phyloP scores from a whole-genome alignment of 23 tunicate species.

The Halocynthia aurantium region DNA sequence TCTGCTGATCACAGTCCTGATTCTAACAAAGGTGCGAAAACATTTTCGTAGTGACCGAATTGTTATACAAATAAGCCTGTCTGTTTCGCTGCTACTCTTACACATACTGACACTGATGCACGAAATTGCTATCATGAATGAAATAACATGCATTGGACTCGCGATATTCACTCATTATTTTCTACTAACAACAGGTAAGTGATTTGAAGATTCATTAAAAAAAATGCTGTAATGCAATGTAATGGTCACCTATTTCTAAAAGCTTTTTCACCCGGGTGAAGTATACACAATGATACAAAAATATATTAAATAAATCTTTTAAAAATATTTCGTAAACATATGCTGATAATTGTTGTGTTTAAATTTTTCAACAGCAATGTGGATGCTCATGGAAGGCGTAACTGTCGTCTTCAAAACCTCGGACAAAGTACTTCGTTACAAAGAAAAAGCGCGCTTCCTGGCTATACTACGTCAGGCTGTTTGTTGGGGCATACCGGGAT shows the following conservation, averaged over 20 bases:
- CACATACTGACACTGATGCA: conserved; percentile 15
- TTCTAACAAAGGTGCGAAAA: conserved; percentile 1
- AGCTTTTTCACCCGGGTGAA: no score
- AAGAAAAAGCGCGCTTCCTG: background rate
- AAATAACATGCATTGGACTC: background rate
- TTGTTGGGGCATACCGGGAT: conserved; percentile 21
- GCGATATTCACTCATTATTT: conserved; percentile 21
- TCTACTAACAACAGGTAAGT: conserved; percentile 14
- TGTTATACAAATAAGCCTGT: background rate
- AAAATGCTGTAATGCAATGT: no score
- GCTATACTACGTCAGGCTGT: background rate
- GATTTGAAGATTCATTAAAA: no score
- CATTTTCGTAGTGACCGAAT: conserved; percentile 3
- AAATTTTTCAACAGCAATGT: conserved; percentile 5
- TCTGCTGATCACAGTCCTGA: background rate
- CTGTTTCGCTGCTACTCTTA: conserved; percentile 2
- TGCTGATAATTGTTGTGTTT: no score
- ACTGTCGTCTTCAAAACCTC: conserved; percentile 8
- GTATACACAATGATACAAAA: no score
- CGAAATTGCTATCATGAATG: conserved; percentile 15
- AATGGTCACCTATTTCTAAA: no score
- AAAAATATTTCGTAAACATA: no score
- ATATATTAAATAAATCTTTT: no score
- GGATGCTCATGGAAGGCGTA: conserved; percentile 33
- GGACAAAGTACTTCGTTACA: conserved; percentile 7